Percentiles rank a stretch among this genome's conserved stretches.
Conservation (phyloP, 2,797 vertebrate genomes). For the Cygnus olor region DNA sequence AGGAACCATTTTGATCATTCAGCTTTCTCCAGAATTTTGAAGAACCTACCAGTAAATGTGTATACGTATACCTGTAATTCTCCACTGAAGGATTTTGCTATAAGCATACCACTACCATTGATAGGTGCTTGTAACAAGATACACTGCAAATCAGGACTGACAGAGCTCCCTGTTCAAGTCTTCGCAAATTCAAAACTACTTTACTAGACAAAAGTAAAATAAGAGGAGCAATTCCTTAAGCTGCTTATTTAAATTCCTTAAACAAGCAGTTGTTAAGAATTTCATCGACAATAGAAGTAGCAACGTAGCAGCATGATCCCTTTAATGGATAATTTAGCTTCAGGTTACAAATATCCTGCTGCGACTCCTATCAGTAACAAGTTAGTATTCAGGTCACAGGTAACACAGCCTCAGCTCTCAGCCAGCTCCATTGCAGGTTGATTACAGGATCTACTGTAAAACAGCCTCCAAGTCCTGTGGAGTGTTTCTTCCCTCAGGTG, state of each 20-base stretch:
- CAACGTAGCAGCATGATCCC: background rate
- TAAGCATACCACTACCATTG: background rate
- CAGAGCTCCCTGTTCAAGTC: fast-evolving
- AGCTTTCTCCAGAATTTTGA: background rate
- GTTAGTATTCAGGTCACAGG: background rate
- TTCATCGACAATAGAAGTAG: background rate
- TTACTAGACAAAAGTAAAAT: background rate
- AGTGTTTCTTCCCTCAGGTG: background rate
- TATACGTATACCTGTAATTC: background rate
- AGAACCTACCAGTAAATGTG: background rate
- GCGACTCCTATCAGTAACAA: background rate
- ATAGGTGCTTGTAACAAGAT: background rate
- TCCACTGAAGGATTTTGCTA: background rate
- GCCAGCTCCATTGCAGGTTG: background rate
- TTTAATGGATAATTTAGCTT: background rate
- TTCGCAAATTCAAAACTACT: background rate
- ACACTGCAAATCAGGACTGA: background rate
- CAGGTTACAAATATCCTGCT: background rate
- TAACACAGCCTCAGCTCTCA: background rate
- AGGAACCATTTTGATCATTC: background rate
- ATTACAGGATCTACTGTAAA: background rate
- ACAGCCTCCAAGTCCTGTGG: background rate
- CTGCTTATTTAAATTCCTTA: background rate
- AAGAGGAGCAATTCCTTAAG: background rate
- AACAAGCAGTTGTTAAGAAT: background rate